These are phyloP conservation scores for Vanessa cardui DNA, from an alignment of 2,888 invertebrate genomes.

Conservation along the genomic window DNA sequence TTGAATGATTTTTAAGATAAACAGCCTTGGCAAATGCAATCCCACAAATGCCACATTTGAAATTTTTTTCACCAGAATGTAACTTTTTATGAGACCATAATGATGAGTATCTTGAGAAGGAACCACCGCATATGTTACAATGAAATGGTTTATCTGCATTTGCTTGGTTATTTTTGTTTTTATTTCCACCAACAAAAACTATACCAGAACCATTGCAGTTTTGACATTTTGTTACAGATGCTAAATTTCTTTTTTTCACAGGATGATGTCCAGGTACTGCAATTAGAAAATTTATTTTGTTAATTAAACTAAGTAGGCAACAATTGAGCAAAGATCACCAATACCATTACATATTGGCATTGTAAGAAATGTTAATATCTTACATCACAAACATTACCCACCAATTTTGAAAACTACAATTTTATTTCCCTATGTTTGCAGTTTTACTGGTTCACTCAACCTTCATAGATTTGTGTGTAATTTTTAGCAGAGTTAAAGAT, in stretches of 20 bases:
- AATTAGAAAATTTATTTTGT: conserved; percentile 6
- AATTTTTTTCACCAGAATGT: conserved; percentile 92
- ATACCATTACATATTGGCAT: not conserved
- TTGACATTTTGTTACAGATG: conserved; percentile 93
- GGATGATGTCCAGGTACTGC: conserved; percentile 82
- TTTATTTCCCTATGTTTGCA: too few species aligned
- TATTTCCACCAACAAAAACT: conserved; percentile 88
- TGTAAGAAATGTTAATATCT: too few species aligned
- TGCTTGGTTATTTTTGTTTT: conserved; percentile 82
- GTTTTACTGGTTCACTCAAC: too few species aligned
- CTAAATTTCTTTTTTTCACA: conserved; percentile 91
- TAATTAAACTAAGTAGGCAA: not conserved
- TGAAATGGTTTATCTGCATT: conserved; percentile 92
- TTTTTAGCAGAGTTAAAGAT: too few species aligned
- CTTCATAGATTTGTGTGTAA: too few species aligned
- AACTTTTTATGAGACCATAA: conserved; percentile 95
- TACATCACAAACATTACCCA: too few species aligned
- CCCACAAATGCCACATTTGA: conserved; percentile 94
- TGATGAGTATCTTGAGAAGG: conserved; percentile 92
- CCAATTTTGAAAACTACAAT: too few species aligned
- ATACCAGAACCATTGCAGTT: conserved; percentile 95
- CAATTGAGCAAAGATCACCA: not conserved
- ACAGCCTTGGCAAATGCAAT: conserved; percentile 94
- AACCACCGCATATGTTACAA: conserved; percentile 93
- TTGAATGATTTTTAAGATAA: conserved; percentile 94